These are phyloP conservation scores for Pogona vitticeps DNA, from an alignment of 2,113 vertebrate genomes.

Conservation along the genomic window DNA sequence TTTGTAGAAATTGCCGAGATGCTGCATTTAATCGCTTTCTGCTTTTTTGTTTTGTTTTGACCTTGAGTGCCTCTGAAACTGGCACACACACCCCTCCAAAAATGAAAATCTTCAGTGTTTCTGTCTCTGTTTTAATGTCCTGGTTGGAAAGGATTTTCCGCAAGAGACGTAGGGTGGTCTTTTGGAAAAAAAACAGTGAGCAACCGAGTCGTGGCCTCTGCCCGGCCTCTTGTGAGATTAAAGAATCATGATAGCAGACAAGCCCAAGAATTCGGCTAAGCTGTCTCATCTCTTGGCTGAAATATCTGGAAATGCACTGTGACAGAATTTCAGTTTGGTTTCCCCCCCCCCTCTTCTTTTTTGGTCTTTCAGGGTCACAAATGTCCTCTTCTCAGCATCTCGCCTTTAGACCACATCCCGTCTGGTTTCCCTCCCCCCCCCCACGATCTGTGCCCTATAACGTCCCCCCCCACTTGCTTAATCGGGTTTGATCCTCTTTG, in stretches of 20 bases:
- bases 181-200: too few species aligned
- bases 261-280: background rate
- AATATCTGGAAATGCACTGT: background rate
- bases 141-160: too few species aligned
- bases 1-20: background rate
- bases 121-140: too few species aligned
- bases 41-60: background rate
- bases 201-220: background rate
- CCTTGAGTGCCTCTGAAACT: background rate
- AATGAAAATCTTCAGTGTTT: background rate
- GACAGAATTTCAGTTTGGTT: background rate
- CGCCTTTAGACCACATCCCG: background rate
- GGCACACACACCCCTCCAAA: background rate
- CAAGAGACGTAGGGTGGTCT: too few species aligned
- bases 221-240: background rate
- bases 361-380: background rate
- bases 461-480: background rate
- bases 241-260: background rate
- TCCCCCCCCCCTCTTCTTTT: too few species aligned
- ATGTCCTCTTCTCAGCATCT: background rate
- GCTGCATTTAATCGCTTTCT: background rate
- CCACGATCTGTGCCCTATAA: background rate
- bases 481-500: constrained; percentile 24
- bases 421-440: too few species aligned
- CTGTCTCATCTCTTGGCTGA: background rate